Evolutionary conservation across 2,888 invertebrate genomes (phyloP).

Genomic region (Panzeria rudis): DNA sequence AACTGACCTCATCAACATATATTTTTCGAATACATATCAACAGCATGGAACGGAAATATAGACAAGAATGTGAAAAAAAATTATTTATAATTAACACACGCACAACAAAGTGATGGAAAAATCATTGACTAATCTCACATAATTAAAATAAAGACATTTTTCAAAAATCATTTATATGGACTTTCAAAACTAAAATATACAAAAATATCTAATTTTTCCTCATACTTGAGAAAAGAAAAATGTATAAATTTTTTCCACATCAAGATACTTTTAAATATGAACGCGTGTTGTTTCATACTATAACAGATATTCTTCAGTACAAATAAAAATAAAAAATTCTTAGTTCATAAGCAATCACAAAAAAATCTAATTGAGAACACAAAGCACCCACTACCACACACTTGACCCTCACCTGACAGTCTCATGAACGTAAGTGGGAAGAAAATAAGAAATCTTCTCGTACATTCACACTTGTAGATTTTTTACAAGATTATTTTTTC

Average conservation of each 20-base stretch:
- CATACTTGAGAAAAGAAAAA: conserved; percentile 50
- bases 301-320: not conserved
- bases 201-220: conserved; percentile 47
- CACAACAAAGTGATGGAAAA: conserved; percentile 46
- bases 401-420: conserved; percentile 61
- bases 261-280: not conserved
- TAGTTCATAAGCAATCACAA: not conserved
- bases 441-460: conserved; percentile 17
- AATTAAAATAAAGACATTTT: conserved; percentile 22
- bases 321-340: not conserved
- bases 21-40: conserved; percentile 2
- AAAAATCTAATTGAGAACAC: conserved; percentile 39
- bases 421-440: conserved; percentile 10
- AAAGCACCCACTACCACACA: conserved; percentile 40
- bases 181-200: conserved; percentile 45
- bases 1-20: conserved; percentile 1
- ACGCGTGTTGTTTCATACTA: not conserved
- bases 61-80: conserved; percentile 39
- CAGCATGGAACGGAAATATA: conserved; percentile 3
- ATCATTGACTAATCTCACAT: conserved; percentile 30
- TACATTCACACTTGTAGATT: conserved; percentile 27
- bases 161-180: conserved; percentile 51
- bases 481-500: conserved; percentile 33
- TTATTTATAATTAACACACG: conserved; percentile 58
- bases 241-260: conserved; percentile 2